A percentile compares a stretch with the other conserved stretches of the same genome.
Conservation (phyloP, 1,140 invertebrate species). For the Diorhabda sublineata region DNA sequence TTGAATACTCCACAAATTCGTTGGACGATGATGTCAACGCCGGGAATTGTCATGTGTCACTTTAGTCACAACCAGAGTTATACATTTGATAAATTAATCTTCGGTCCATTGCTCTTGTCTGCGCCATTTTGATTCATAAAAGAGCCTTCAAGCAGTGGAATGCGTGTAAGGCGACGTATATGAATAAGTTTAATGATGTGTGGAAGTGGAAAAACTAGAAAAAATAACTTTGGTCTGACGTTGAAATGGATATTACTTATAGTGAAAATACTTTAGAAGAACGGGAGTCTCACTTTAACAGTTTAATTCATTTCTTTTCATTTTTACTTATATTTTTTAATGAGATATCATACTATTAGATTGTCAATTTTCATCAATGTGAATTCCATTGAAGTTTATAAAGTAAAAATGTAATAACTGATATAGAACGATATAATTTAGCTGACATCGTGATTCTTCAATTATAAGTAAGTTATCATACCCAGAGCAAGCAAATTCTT, state of each 20-base stretch:
- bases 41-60: constrained; percentile 29
- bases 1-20: constrained; percentile 24
- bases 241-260: constrained; percentile 3
- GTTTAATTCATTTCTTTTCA: no score
- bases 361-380: no score
- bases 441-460: no score
- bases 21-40: constrained; percentile 23
- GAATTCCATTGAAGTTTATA: no score
- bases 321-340: no score
- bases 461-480: no score
- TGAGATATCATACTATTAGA: no score
- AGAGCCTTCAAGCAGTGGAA: background rate
- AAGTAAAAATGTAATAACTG: no score
- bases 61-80: constrained; percentile 29
- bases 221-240: background rate
- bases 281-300: no score
- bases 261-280: background rate
- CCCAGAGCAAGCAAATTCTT: no score
- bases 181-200: constrained; percentile 2
- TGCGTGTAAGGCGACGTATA: constrained; percentile 1
- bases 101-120: constrained; percentile 10
- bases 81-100: constrained; percentile 31
- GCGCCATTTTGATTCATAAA: background rate
- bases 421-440: no score
- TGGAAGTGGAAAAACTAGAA: constrained; percentile 2